phyloP scores from a whole-genome alignment of 2,113 vertebrate species.

The Notarius lentiginosus region DNA sequence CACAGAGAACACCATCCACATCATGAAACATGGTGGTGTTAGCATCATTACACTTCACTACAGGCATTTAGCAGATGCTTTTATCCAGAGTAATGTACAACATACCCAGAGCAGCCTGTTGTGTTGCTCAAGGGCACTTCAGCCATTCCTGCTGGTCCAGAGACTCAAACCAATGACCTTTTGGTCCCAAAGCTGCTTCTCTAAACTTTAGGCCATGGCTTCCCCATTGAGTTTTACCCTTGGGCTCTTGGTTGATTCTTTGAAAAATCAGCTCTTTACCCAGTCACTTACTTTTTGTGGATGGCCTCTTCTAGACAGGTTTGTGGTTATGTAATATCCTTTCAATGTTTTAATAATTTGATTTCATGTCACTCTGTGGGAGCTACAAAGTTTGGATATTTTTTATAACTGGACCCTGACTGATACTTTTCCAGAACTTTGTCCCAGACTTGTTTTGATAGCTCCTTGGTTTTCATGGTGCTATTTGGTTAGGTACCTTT shows the following conservation, averaged over 20 bases:
- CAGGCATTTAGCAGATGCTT: no score
- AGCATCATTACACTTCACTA: not conserved
- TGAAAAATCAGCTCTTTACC: not conserved
- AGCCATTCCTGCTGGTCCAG: no score
- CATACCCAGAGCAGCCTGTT: no score
- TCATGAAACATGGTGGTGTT: not conserved
- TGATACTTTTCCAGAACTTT: not conserved
- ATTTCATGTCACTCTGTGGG: no score
- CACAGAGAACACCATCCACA: not conserved
- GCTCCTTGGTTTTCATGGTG: not conserved
- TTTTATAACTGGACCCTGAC: not conserved
- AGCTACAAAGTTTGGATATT: not conserved
- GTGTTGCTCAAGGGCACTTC: no score
- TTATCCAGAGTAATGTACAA: no score
- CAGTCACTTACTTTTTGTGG: not conserved
- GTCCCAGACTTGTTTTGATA: not conserved
- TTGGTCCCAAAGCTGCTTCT: no score
- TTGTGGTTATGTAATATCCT: not conserved
- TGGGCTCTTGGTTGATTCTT: not conserved
- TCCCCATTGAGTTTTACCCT: not conserved
- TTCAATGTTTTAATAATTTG: no score
- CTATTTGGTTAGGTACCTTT: no score
- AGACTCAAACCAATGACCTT: no score
- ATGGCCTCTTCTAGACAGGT: not conserved
- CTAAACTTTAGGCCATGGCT: no score